Evolutionary conservation across 2,888 invertebrate genomes (phyloP).

Genomic region (Anaspis maculata): DNA sequence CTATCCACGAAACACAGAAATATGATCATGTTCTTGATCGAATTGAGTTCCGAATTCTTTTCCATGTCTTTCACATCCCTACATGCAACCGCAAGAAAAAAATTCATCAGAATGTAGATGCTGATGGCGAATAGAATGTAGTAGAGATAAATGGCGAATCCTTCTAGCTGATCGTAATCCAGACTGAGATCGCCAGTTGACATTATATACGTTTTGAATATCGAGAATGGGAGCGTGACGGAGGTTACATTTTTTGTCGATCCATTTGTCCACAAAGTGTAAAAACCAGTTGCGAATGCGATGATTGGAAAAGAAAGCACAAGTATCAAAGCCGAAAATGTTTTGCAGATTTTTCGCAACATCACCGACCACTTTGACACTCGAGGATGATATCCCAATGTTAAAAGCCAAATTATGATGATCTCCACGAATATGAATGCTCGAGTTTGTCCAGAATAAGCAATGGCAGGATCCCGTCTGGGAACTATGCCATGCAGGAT

Average conservation of each 20-base stretch:
- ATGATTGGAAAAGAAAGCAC: constrained; percentile 9
- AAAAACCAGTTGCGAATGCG: constrained; percentile 8
- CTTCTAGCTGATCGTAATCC: no score
- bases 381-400: constrained; percentile 10
- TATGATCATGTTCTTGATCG: no score
- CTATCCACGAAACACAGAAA: no score
- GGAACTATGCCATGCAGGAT: no score
- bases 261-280: constrained; percentile 2
- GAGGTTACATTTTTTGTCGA: no score
- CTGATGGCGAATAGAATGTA: not conserved
- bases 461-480: no score
- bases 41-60: constrained; percentile 7
- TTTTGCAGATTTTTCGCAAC: constrained; percentile 11
- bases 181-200: no score
- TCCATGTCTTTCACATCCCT: constrained; percentile 10
- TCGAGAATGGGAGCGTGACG: no score
- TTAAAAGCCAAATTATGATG: constrained; percentile 6
- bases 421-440: constrained; percentile 9
- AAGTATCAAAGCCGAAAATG: constrained; percentile 4
- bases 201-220: no score
- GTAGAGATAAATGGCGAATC: not conserved
- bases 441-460: no score
- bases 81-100: constrained; percentile 5
- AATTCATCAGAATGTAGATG: not conserved
- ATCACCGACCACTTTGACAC: constrained; percentile 12